These are phyloP conservation scores for Epinephelus fuscoguttatus DNA, from an alignment of 2,113 vertebrate species.

Conservation along the genomic window DNA sequence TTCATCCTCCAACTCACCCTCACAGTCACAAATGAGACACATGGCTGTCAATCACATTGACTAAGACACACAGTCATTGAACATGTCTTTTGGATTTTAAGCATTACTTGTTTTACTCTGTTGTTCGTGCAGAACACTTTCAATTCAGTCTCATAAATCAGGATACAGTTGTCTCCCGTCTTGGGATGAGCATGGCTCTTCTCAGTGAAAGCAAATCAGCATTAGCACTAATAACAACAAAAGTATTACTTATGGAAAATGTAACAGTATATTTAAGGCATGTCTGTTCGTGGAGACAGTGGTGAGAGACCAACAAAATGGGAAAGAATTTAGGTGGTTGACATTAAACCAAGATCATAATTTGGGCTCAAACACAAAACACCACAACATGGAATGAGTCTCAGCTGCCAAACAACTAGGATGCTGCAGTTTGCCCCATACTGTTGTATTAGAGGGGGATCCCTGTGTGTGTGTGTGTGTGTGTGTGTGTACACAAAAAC, in stretches of 20 bases:
- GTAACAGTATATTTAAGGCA: constrained; percentile 43
- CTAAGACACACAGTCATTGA: background rate
- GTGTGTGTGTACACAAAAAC: background rate
- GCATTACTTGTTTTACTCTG: background rate
- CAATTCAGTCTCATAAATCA: constrained; percentile 1
- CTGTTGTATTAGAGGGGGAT: constrained; percentile 35
- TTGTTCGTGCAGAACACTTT: background rate
- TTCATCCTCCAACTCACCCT: background rate
- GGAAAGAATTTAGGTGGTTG: constrained; percentile 66
- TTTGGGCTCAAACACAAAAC: constrained; percentile 66
- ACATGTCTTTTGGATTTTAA: background rate
- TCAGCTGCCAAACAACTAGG: constrained; percentile 54
- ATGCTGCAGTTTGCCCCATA: constrained; percentile 30
- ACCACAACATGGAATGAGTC: constrained; percentile 67
- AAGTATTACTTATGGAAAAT: constrained; percentile 51
- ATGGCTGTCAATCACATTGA: background rate
- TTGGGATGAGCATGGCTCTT: constrained; percentile 24
- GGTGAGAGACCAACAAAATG: constrained; percentile 62
- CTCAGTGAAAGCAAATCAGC: constrained; percentile 32
- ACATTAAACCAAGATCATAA: constrained; percentile 67
- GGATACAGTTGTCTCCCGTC: constrained; percentile 33
- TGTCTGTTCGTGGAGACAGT: constrained; percentile 71
- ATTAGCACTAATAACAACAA: constrained; percentile 53
- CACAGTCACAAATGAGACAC: background rate
- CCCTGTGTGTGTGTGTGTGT: constrained; percentile 3